These are phyloP conservation scores for Frankliniella intonsa DNA, from an alignment of 2,888 invertebrate species.

Conservation along the genomic window DNA sequence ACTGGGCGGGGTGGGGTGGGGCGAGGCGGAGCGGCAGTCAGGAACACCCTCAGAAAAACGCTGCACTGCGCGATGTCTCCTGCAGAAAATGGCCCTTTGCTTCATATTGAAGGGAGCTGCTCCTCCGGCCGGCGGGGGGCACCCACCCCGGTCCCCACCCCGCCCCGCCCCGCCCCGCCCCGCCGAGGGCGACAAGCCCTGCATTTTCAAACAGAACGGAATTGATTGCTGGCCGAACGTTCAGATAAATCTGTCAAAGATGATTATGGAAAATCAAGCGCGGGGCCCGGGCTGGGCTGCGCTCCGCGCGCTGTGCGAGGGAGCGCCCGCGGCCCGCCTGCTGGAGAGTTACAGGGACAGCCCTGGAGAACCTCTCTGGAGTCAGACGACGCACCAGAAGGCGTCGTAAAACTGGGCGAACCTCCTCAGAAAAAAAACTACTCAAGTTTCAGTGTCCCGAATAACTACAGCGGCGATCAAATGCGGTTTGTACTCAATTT, in stretches of 20 bases:
- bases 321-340: not conserved
- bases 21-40: too few relatives aligned
- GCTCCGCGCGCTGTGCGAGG: not conserved
- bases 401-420: too few relatives aligned
- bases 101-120: not conserved
- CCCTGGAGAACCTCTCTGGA: too few relatives aligned
- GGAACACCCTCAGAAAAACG: not conserved
- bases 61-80: not conserved
- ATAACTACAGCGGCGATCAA: too few relatives aligned
- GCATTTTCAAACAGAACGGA: constrained; percentile 20
- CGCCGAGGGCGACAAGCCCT: not conserved
- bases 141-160: not conserved
- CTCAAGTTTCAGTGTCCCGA: too few relatives aligned
- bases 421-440: too few relatives aligned
- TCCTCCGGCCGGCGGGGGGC: not conserved
- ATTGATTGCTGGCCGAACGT: not conserved
- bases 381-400: too few relatives aligned
- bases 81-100: not conserved
- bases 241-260: constrained; percentile 3
- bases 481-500: too few relatives aligned
- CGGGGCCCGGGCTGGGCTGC: not conserved
- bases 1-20: too few relatives aligned
- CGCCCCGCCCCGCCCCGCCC: not conserved
- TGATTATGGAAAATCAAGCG: constrained; percentile 18
- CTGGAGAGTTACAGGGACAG: too few relatives aligned